Evolutionary conservation across 2,888 invertebrate species (phyloP), one percentile per base, ranked within the genome.

Genomic region (Caenorhabditis virilis): DNA sequence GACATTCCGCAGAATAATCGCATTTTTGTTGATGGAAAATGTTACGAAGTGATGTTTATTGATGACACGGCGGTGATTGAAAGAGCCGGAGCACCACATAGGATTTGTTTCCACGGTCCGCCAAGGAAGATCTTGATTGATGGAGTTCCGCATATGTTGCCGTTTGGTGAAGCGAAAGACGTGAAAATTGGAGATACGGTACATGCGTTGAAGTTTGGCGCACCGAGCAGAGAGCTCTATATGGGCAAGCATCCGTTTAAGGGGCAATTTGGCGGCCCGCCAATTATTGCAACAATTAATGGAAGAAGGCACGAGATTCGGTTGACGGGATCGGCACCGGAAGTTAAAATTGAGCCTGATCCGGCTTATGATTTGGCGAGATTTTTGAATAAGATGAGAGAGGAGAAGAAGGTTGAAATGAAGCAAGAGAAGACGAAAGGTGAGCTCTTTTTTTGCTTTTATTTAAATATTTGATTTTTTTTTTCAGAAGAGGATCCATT

Each of bases 211-310:
- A 89, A 90, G 74, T 90, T 95, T 73, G 95, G 95, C 16, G 91
- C 91, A 13, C 94, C 94, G 0, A 92, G 93, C 0, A 88, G 93
- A 52, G 95, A 95, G 82, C 86, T 97, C 33, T 91, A 89, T 78
- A 89, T 98, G 46, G 92, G 97, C 83, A 90, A 90, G 9, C 87
- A 89, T 63, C 91, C 91, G 87, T 94, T 90, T 84, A 94, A 94
- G 83, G 91, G 93, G 77, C 91, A 90, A 84, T 97, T 63, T 45
- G 51, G 45, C 50, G 93, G 93, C 1, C 90, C 91, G 43, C 90
- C 92, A 0, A 88, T 92, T 46, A 88, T 89, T 1, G 89, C 94
- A 11, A 89, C 90, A 41, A 87, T 95, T 35, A 90, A 90, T 58
- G 90, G 90, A 1, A 89, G 90, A 64, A 88, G 89, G n/a, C 88